Evolutionary conservation across 2,797 vertebrate species (phyloP).

Genomic region (Mergus octosetaceus): DNA sequence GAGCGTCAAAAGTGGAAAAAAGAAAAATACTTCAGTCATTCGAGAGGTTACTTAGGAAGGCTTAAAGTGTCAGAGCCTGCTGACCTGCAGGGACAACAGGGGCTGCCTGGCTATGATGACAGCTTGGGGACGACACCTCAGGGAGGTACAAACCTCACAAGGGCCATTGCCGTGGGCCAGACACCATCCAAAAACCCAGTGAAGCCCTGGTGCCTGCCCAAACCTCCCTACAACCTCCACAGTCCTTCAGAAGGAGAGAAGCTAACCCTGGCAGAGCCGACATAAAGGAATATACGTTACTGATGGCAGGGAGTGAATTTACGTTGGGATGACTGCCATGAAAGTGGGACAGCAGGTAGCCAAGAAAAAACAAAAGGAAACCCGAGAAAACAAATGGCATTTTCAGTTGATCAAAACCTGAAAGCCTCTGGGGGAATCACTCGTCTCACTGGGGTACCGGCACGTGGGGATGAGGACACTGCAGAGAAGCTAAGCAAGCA

Average conservation of each 20-base stretch:
- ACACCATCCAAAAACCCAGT: background rate
- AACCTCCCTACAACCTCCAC: background rate
- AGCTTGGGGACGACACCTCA: background rate
- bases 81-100: background rate
- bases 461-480: background rate
- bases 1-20: slow-evolving; percentile 18
- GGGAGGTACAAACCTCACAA: background rate
- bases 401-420: background rate
- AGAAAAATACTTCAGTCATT: background rate
- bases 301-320: background rate
- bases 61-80: background rate
- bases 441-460: background rate
- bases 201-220: background rate
- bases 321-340: background rate
- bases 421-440: background rate
- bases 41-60: slow-evolving; percentile 32
- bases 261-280: background rate
- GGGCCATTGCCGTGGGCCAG: background rate
- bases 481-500: background rate
- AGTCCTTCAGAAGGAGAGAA: slow-evolving; percentile 7
- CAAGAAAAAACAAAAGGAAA: slow-evolving; percentile 19
- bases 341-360: background rate
- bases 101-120: background rate
- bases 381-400: background rate
- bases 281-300: slow-evolving; percentile 11